Base-by-base conservation (phyloP, 30 jellyfish, hydroid and myxozoan genomes). In the Catostylus mosaicus region DNA sequence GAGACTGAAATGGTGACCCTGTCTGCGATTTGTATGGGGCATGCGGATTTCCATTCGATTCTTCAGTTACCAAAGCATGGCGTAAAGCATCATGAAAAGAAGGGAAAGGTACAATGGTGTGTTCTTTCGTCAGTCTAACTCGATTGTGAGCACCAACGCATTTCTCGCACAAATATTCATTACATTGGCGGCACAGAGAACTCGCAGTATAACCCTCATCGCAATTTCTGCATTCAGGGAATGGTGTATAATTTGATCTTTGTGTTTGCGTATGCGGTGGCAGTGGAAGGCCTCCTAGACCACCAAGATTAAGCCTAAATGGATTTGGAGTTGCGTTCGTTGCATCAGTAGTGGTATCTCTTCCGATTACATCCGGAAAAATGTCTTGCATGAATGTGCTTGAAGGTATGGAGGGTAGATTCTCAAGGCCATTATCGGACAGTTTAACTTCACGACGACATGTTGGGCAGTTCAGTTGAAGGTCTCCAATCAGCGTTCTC, bases 121-220 rank as follows among this genome's bases (percentile, higher is more conserved):
- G 97, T 1, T 80, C 98, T 73, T 93, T 93, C 45, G 97, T 93
- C 32, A 86, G 73, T 27, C 97, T 70, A 26, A 93, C 97, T 64
- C 97, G 80, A 54, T 93, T 96, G 46, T 93, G 98, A 31, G 98
- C 98, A 34, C 86, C 84, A 40, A 84, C 97, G 77, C 98, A 93
- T 30, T 93, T 76, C 50, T 87, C 97, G 69, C 98, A 93, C 33
- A 93, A 61, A 50, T 93, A 93, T 50, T 93, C 98, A 75, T 84
- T 93, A 67, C 98, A 93, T 38, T 93, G 93, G n/a, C 97, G 95
- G 61, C 98, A 93, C 40, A 82, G 36, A n/a, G 92, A 87, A 52
- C 46, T 80, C 22, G 97, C 98, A 12, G 87, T 36, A 6, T 92
- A 84, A 29, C 96, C 98, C 52, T 93, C 97, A 37, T 93, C 98